Conservation (phyloP, 2,888 invertebrate species). For the Andrena fulva region DNA sequence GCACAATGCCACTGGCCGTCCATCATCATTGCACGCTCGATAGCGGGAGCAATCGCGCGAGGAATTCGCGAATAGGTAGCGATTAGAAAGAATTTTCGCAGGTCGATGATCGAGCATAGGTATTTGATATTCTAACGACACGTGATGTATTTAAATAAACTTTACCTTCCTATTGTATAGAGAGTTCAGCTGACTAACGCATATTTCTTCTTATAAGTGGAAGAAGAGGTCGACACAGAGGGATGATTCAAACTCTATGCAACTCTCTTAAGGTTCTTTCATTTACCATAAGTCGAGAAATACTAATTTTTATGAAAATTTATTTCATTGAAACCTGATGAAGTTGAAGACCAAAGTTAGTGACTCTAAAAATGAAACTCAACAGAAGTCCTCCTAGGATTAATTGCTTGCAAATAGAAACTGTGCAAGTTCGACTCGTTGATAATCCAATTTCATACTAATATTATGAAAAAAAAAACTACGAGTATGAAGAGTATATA, state of each 20-base stretch:
- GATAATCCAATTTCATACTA: not conserved
- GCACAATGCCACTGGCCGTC: not conserved
- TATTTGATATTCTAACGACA: no score
- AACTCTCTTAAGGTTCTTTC: no score
- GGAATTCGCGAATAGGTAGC: slow-evolving; percentile 7
- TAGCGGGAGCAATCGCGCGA: not conserved
- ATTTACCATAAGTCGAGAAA: no score
- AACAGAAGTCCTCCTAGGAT: not conserved
- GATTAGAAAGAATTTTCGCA: not conserved
- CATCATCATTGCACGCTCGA: not conserved
- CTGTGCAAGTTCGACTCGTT: not conserved
- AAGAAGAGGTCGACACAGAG: no score
- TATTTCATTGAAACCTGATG: not conserved
- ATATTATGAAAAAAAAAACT: not conserved
- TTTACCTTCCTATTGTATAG: no score
- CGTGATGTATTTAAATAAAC: no score
- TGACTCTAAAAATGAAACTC: not conserved
- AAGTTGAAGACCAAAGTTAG: no score
- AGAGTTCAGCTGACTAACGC: no score
- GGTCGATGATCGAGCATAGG: no score
- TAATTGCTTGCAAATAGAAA: not conserved
- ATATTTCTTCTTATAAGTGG: no score
- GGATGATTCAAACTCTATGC: no score
- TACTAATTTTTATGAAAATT: not conserved
- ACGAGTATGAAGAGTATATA: no score